These are phyloP conservation scores for Morus bassanus DNA, from an alignment of 2,797 vertebrate species.

Conservation along the genomic window DNA sequence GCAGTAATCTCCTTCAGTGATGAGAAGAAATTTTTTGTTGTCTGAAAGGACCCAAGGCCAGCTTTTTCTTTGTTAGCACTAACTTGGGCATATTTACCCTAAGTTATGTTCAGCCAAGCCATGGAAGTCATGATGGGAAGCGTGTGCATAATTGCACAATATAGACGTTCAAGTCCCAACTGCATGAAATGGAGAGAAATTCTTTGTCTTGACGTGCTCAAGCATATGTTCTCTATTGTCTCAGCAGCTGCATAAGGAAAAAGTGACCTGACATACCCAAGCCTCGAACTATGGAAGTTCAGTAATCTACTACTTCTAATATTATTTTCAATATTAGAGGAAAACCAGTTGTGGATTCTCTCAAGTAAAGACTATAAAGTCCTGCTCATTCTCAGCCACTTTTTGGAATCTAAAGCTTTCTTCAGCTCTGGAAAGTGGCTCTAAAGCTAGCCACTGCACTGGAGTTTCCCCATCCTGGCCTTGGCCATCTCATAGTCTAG, in stretches of 20 bases:
- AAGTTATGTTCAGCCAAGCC: neutral
- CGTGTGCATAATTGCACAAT: rapidly evolving
- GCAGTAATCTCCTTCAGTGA: neutral
- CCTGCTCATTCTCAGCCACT: neutral
- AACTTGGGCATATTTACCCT: neutral
- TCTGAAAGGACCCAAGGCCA: neutral
- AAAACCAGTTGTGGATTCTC: neutral
- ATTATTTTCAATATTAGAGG: neutral
- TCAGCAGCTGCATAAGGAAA: neutral
- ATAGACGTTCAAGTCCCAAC: neutral
- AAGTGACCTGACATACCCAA: neutral
- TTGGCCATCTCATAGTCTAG: too few relatives aligned
- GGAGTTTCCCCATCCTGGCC: neutral
- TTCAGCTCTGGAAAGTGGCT: neutral
- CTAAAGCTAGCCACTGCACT: neutral
- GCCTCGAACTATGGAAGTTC: neutral
- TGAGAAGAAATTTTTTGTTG: neutral
- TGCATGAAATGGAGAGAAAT: neutral
- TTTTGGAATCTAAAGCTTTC: neutral
- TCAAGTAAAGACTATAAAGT: neutral
- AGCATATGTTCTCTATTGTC: neutral
- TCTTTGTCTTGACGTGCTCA: neutral
- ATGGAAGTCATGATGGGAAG: neutral
- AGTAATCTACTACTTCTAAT: neutral
- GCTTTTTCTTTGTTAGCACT: neutral